Percentiles rank a stretch among this genome's conserved stretches.
These are phyloP conservation scores for Hirundo rustica DNA, from an alignment of 2,797 vertebrate species.

Conservation along the genomic window DNA sequence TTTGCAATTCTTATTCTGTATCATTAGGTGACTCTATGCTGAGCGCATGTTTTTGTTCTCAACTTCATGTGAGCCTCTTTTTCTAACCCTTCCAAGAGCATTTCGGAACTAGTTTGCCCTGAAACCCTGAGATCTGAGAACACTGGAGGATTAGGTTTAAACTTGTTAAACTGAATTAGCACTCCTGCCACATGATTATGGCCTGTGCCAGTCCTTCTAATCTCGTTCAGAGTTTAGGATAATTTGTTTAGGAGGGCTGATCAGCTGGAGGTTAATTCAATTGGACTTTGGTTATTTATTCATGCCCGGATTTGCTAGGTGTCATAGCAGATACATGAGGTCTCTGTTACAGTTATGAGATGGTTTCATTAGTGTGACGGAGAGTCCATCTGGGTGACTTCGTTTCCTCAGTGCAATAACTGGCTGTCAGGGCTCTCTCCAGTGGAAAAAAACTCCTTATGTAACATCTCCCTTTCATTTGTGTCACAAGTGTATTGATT, in stretches of 20 bases:
- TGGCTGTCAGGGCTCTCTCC: constrained; percentile 35
- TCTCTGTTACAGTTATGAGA: constrained; percentile 67
- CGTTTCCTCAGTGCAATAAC: constrained; percentile 11
- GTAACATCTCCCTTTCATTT: constrained; percentile 25
- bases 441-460: constrained; percentile 1
- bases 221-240: constrained; percentile 68
- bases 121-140: constrained; percentile 44
- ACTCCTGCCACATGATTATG: constrained; percentile 49
- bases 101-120: constrained; percentile 34
- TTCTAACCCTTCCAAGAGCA: background rate
- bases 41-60: constrained; percentile 1
- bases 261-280: constrained; percentile 79
- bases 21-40: background rate
- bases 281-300: constrained; percentile 75
- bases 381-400: constrained; percentile 47
- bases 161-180: constrained; percentile 67
- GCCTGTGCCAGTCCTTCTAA: constrained; percentile 66
- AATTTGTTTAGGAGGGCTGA: constrained; percentile 77
- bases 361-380: constrained; percentile 64
- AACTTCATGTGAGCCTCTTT: background rate
- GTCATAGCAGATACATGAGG: constrained; percentile 71
- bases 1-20: background rate
- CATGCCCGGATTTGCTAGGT: constrained; percentile 72
- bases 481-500: constrained; percentile 41
- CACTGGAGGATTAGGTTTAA: constrained; percentile 52